A percentile compares a stretch with the other conserved stretches of the same genome.
These are phyloP conservation scores for Lissonota sp. DNA, from an alignment of 2,888 invertebrate genomes.

Conservation along the genomic window DNA sequence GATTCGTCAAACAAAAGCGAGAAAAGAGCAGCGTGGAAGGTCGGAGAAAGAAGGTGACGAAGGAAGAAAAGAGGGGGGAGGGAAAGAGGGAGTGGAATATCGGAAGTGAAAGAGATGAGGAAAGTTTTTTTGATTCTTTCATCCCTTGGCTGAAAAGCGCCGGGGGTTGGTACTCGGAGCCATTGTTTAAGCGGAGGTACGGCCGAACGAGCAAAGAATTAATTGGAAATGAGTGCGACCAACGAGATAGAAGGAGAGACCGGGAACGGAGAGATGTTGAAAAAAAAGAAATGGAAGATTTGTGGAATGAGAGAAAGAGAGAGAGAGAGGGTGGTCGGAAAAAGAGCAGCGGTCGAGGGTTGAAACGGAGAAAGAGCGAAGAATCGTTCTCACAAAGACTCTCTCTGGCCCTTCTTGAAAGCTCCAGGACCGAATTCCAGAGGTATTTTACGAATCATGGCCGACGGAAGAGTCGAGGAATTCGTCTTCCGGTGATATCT, in stretches of 20 bases:
- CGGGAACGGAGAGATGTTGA: constrained; percentile 10
- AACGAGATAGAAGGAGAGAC: constrained; percentile 44
- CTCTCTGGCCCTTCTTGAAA: too few relatives aligned
- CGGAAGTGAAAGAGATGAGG: constrained; percentile 38
- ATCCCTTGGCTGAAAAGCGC: constrained; percentile 42
- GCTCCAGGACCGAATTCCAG: too few relatives aligned
- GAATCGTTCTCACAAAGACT: too few relatives aligned
- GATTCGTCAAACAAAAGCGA: not conserved
- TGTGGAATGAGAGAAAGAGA: not conserved
- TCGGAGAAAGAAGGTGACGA: constrained; percentile 29
- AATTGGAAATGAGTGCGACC: constrained; percentile 59
- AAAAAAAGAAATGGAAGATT: not conserved
- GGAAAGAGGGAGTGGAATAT: constrained; percentile 9
- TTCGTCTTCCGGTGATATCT: constrained; percentile 10
- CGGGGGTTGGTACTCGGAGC: constrained; percentile 40
- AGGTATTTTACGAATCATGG: constrained; percentile 18
- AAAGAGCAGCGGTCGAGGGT: too few relatives aligned
- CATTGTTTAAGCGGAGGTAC: constrained; percentile 60
- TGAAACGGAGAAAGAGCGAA: too few relatives aligned
- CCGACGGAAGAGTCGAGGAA: constrained; percentile 18
- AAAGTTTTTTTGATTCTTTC: constrained; percentile 53
- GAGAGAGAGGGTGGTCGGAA: constrained; percentile 9
- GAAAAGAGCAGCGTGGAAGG: not conserved
- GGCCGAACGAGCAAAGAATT: constrained; percentile 60
- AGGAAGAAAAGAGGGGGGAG: constrained; percentile 7